Base-by-base conservation (phyloP, 2,113 vertebrate genomes). In the Nanorana parkeri region DNA sequence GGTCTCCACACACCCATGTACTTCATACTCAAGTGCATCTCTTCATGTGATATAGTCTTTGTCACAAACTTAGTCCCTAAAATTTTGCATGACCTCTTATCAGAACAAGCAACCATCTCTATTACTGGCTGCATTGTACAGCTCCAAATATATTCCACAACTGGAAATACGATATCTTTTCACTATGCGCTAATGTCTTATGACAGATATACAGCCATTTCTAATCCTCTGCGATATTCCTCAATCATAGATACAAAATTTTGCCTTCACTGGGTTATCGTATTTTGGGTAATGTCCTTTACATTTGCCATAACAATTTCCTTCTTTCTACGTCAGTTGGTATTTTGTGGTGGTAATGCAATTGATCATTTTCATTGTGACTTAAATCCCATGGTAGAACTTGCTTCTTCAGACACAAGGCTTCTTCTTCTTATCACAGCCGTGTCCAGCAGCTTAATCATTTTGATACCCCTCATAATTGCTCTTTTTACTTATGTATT, bases 331-430 rank as follows among this genome's bases (percentile, higher is more conserved):
- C 36, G 36, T 26, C 36, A 26, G 20, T 16, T 77, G 17, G 41
- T 64, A 0, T 77, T 77, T 21, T 77, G 75, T 52, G n/a, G 13
- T 52, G 8, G 23, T 47, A 65, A 65, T 52, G 36, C 24, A 3
- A 77, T 77, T 65, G 75, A 77, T 52, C 75, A 77, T n/a, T 65
- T 77, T 24, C 47, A 77, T 26, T 77, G 75, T 65, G 75, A 77
- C 19, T n/a, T 77, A 23, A 51, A 61, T 28, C 75, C 60, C 4
- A 19, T 74, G 54, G 8, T 74, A 21, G 52, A 55, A 56, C 71
- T 74, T 74, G 24, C 71, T 55, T 74, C 51, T 56, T 74, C 71
- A 74, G 71, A 74, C 17, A 74, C 52, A 56, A 74, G 51, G 3
- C 54, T 56, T 28, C 24, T 74, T 32, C 51, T 56, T 56, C 21